Percentiles rank a stretch among this genome's conserved stretches.
phyloP scores from a whole-genome alignment of 1,140 invertebrate genomes.

The Tyrophagus putrescentiae region DNA sequence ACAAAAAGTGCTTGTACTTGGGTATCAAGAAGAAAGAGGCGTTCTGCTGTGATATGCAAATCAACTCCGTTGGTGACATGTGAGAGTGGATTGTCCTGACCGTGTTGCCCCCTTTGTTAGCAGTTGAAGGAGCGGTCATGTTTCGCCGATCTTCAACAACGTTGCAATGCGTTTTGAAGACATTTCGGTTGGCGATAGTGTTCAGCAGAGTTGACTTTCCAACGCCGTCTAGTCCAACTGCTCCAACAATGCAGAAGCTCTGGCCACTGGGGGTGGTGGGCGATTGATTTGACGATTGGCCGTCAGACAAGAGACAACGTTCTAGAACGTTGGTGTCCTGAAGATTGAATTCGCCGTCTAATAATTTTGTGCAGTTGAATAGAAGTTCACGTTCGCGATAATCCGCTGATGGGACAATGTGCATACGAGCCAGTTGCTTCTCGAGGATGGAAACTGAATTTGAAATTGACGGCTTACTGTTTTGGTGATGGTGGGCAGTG shows the following conservation, averaged over 20 bases:
- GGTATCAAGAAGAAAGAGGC: conserved; percentile 21
- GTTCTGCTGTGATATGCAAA: conserved; percentile 22
- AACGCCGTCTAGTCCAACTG: conserved; percentile 22
- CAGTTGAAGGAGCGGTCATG: conserved; percentile 18
- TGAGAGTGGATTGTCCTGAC: conserved; percentile 1
- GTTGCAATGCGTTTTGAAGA: conserved; percentile 23
- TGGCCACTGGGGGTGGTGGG: background rate
- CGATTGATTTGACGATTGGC: background rate
- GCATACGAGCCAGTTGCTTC: conserved; percentile 1
- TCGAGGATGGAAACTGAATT: conserved; percentile 1
- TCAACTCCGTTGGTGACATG: conserved; percentile 23
- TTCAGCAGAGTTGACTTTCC: conserved; percentile 23
- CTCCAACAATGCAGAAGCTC: conserved; percentile 17
- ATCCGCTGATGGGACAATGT: conserved; percentile 1
- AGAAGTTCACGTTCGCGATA: background rate
- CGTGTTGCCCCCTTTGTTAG: background rate
- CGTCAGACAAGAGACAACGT: background rate
- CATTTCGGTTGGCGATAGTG: conserved; percentile 16
- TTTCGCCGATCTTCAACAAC: conserved; percentile 19
- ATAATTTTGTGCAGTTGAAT: background rate
- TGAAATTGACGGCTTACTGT: background rate
- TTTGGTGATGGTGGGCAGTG: too few species aligned
- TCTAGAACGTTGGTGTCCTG: background rate
- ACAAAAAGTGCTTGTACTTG: conserved; percentile 15
- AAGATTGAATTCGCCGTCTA: background rate